phyloP scores from a whole-genome alignment of 1,140 invertebrate species.

The Sycophaga agraensis region DNA sequence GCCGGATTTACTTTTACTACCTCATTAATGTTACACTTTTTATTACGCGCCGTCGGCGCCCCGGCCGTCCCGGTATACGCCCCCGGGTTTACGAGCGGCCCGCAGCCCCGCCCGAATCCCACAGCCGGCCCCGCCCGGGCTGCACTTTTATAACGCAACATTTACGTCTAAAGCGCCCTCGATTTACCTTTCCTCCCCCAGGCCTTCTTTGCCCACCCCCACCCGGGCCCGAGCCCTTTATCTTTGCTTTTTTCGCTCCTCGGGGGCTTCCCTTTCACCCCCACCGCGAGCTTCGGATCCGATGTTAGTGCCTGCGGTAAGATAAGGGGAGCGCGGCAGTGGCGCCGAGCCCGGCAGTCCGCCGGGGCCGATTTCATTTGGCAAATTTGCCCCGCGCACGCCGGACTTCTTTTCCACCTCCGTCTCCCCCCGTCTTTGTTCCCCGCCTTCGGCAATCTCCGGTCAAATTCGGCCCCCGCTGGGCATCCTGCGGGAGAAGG shows the following conservation, averaged over 20 bases:
- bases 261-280: neutral
- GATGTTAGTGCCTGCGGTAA: too few relatives aligned
- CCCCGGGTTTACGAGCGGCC: conserved; percentile 43
- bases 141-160: conserved; percentile 37
- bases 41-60: conserved; percentile 43
- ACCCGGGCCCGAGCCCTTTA: neutral
- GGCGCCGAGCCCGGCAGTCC: too few relatives aligned
- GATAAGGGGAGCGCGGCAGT: too few relatives aligned
- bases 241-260: neutral
- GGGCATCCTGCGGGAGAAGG: too few relatives aligned
- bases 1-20: conserved; percentile 51
- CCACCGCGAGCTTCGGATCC: too few relatives aligned
- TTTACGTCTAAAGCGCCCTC: conserved; percentile 34
- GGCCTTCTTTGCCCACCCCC: neutral
- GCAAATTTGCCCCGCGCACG: too few relatives aligned
- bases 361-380: too few relatives aligned
- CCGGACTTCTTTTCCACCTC: too few relatives aligned
- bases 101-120: too few relatives aligned
- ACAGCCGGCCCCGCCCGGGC: conserved; percentile 29
- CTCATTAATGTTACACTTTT: conserved; percentile 54
- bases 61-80: conserved; percentile 33
- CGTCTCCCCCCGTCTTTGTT: too few relatives aligned
- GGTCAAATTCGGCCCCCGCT: too few relatives aligned
- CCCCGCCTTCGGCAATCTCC: too few relatives aligned
- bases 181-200: conserved; percentile 14